These are phyloP conservation scores for Drosophila punjabiensis DNA, from an alignment of 1,140 invertebrate species.

Conservation along the genomic window DNA sequence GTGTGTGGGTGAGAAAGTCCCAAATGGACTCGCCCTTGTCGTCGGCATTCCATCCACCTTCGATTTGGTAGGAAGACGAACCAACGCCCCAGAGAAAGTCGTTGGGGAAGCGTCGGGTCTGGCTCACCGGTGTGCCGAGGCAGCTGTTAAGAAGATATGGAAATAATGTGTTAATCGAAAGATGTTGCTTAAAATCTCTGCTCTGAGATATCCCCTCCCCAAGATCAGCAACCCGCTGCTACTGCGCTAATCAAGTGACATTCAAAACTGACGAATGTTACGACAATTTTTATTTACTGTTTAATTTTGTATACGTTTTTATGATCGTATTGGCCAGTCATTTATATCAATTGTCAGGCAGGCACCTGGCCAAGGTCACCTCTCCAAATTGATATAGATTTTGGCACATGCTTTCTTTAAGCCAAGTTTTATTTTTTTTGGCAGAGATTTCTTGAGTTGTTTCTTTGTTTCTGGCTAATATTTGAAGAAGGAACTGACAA, in stretches of 20 bases:
- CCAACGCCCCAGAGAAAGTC: constrained; percentile 87
- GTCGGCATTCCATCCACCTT: constrained; percentile 90
- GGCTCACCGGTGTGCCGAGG: constrained; percentile 36
- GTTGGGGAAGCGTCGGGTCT: constrained; percentile 85
- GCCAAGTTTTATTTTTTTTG: constrained; percentile 19
- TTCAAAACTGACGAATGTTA: constrained; percentile 42
- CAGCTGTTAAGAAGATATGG: constrained; percentile 49
- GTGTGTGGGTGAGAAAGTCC: constrained; percentile 86
- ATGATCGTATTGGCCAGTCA: constrained; percentile 32
- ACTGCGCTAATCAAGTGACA: constrained; percentile 32
- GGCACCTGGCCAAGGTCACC: constrained; percentile 22
- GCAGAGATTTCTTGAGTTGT: neutral
- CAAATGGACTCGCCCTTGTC: constrained; percentile 88
- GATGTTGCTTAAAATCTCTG: constrained; percentile 12
- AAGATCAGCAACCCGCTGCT: neutral
- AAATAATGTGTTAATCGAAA: constrained; percentile 40
- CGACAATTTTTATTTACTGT: constrained; percentile 42
- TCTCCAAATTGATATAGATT: neutral
- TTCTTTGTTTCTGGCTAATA: neutral
- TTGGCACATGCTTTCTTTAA: constrained; percentile 25
- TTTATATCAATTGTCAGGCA: constrained; percentile 20
- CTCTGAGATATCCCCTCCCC: neutral
- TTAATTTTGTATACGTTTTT: constrained; percentile 30
- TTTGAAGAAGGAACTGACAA: neutral
- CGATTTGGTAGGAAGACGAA: constrained; percentile 89